phyloP scores from a whole-genome alignment of 1,140 invertebrate genomes.

The Danaus melanippus region DNA sequence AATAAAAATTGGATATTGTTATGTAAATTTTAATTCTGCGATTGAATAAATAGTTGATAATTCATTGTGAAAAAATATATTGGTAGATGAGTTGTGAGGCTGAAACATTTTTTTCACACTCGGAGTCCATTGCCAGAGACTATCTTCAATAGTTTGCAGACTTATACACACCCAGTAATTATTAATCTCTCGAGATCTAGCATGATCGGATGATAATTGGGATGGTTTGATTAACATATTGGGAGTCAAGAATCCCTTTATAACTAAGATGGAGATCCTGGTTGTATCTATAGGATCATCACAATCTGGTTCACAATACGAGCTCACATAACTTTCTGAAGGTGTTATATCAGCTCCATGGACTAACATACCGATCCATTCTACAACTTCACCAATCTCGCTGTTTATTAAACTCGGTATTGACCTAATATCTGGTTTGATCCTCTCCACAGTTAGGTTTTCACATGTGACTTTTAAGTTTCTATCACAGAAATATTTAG shows the following conservation, averaged over 20 bases:
- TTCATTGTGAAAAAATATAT: constrained; percentile 43
- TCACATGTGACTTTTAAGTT: constrained; percentile 32
- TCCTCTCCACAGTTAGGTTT: constrained; percentile 20
- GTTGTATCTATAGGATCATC: constrained; percentile 31
- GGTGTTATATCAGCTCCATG: constrained; percentile 34
- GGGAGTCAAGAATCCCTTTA: constrained; percentile 48
- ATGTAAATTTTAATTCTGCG: constrained; percentile 60
- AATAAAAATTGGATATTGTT: constrained; percentile 12
- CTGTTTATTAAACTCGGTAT: constrained; percentile 43
- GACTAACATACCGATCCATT: constrained; percentile 59
- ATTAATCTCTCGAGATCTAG: constrained; percentile 32
- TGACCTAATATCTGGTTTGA: constrained; percentile 37
- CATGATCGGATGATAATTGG: constrained; percentile 33
- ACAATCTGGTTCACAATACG: constrained; percentile 45
- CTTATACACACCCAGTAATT: constrained; percentile 54
- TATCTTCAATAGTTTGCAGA: constrained; percentile 48
- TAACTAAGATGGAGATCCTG: constrained; percentile 40
- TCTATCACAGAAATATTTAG: constrained; percentile 52
- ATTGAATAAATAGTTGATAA: constrained; percentile 34
- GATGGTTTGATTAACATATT: constrained; percentile 31
- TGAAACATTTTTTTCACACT: constrained; percentile 43
- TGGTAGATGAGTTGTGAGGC: constrained; percentile 45
- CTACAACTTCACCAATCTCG: constrained; percentile 46
- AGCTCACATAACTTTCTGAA: constrained; percentile 44
- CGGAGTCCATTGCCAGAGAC: constrained; percentile 39